Evolutionary conservation across 2,888 invertebrate genomes (phyloP).

Genomic region (Metellina segmentata): DNA sequence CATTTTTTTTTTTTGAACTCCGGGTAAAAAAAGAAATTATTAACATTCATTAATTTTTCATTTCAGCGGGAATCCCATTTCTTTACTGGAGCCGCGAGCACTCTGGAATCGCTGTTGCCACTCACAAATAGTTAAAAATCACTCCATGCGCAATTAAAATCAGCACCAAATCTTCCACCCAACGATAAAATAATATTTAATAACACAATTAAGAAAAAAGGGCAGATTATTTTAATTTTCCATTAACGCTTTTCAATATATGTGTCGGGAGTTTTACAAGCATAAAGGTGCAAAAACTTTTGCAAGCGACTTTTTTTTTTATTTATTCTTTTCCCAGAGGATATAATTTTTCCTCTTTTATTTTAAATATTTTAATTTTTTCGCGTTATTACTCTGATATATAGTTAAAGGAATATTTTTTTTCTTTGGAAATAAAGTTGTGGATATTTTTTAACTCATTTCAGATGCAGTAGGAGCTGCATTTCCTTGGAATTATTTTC

Average conservation of each 20-base stretch:
- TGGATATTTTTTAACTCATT: neutral
- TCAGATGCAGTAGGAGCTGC: neutral
- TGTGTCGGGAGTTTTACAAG: neutral
- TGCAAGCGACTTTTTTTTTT: neutral
- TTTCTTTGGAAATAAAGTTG: neutral
- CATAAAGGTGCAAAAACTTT: neutral
- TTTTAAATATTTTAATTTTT: neutral
- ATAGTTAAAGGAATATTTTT: neutral
- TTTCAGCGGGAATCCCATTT: neutral
- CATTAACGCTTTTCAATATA: neutral
- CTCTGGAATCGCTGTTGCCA: neutral
- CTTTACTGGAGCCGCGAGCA: neutral
- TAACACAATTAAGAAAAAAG: conserved; percentile 2
- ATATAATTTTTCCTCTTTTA: neutral
- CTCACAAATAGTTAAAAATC: neutral
- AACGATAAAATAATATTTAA: conserved; percentile 1
- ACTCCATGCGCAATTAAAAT: neutral
- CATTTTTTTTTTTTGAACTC: neutral
- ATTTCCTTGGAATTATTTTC: conserved; percentile 12
- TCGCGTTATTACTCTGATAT: neutral
- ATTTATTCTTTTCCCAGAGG: neutral
- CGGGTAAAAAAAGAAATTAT: neutral
- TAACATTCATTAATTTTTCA: neutral
- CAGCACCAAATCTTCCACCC: neutral
- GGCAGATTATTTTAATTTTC: conserved; percentile 9